Percentiles rank a stretch among this genome's conserved stretches.
Conservation (phyloP, 2,113 vertebrate genomes). For the Dunckerocampus dactyliophorus region DNA sequence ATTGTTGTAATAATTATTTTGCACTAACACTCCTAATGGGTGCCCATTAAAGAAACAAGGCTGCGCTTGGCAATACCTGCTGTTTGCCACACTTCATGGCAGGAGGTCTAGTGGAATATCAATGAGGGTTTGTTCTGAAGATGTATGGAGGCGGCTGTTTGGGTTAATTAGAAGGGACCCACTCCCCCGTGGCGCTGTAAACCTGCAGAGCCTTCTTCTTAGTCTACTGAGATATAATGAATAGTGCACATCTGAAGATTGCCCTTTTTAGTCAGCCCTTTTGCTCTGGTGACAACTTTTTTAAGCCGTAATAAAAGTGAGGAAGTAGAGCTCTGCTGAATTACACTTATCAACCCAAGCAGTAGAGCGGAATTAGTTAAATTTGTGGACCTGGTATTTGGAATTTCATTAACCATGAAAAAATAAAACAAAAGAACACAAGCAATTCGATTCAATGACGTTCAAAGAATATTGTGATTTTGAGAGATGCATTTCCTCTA, state of each 20-base stretch:
- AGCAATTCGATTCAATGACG: not conserved
- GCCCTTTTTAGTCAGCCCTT: conserved; percentile 11
- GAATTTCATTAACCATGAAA: not conserved
- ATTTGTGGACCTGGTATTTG: conserved; percentile 6
- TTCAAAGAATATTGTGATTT: not conserved
- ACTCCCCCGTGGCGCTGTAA: conserved; percentile 32
- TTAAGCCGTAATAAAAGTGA: conserved; percentile 20
- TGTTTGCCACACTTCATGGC: conserved; percentile 35
- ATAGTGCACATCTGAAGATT: conserved; percentile 20
- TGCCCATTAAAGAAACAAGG: conserved; percentile 44
- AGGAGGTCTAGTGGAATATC: conserved; percentile 40
- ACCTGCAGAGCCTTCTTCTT: conserved; percentile 32
- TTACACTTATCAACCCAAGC: conserved; percentile 9
- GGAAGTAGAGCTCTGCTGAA: conserved; percentile 6
- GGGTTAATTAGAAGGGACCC: conserved; percentile 54
- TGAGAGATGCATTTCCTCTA: not conserved
- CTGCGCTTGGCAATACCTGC: conserved; percentile 38
- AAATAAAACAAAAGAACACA: not conserved
- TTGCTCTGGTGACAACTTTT: conserved; percentile 17
- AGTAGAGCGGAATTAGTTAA: conserved; percentile 1
- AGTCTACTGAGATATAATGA: conserved; percentile 41
- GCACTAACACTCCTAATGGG: conserved; percentile 48
- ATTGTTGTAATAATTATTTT: conserved; percentile 49
- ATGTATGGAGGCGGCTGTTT: conserved; percentile 40
- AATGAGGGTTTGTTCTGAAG: conserved; percentile 43